Evolutionary conservation across 2,113 vertebrate species (phyloP).

Genomic region (Nothobranchius furzeri): DNA sequence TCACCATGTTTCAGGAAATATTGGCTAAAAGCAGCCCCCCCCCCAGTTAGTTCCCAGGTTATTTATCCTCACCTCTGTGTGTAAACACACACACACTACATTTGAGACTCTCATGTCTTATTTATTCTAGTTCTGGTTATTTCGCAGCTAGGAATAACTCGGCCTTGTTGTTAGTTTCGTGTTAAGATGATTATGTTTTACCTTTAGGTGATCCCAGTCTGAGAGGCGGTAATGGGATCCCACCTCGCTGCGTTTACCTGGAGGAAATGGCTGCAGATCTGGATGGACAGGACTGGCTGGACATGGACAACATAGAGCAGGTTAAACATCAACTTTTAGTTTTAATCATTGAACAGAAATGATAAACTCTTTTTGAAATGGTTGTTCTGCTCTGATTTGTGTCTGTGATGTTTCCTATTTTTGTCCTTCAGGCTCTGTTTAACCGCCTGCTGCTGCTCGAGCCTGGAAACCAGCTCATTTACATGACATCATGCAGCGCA

Average conservation of each 20-base stretch:
- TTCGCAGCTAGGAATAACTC: not conserved
- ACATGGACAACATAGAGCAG: slow-evolving; percentile 97
- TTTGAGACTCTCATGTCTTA: slow-evolving; percentile 3
- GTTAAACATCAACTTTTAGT: slow-evolving; percentile 62
- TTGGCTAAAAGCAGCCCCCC: slow-evolving; percentile 5
- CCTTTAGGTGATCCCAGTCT: slow-evolving; percentile 90
- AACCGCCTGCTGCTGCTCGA: slow-evolving; percentile 89
- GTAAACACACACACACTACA: slow-evolving; percentile 4
- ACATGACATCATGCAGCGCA: slow-evolving; percentile 86
- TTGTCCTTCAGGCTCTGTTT: slow-evolving; percentile 86
- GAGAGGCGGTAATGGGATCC: slow-evolving; percentile 93
- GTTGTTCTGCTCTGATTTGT: slow-evolving; percentile 4
- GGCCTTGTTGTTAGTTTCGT: not conserved
- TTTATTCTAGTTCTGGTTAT: not conserved
- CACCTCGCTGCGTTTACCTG: slow-evolving; percentile 92
- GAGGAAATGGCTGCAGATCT: slow-evolving; percentile 94
- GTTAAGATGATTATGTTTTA: not conserved
- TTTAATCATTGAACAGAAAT: no score
- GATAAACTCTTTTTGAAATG: no score
- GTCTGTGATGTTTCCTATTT: slow-evolving; percentile 5
- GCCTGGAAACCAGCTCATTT: slow-evolving; percentile 91
- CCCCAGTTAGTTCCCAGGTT: slow-evolving; percentile 13
- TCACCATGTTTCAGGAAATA: slow-evolving; percentile 42
- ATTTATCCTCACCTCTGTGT: not conserved
- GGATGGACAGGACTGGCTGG: slow-evolving; percentile 97